Conservation (phyloP, 2,888 invertebrate genomes). For the Ophion ventricosus region DNA sequence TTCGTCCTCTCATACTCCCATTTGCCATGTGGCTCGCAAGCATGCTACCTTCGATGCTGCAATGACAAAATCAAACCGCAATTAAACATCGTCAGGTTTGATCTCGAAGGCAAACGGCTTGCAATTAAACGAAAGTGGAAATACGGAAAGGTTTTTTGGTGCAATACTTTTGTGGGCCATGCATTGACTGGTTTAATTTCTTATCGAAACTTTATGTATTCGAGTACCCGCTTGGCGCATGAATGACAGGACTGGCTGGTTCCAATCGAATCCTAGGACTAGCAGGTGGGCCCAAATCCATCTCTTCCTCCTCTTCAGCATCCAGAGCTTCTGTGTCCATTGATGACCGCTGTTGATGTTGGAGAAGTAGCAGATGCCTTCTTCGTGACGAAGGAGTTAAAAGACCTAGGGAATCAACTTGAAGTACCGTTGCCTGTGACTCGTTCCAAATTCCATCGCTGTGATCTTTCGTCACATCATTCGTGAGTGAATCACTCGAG, state of each 20-base stretch:
- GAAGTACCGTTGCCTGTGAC: slow-evolving; percentile 93
- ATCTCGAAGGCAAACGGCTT: not conserved
- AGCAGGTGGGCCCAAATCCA: slow-evolving; percentile 74
- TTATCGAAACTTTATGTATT: slow-evolving; percentile 67
- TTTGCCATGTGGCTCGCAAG: slow-evolving; percentile 70
- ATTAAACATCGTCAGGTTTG: slow-evolving; percentile 81
- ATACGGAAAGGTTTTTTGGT: too few species aligned
- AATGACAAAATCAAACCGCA: not conserved
- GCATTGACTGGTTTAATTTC: too few species aligned
- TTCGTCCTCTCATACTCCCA: slow-evolving; percentile 73
- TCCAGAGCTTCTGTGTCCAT: slow-evolving; percentile 93
- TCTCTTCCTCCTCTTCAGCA: slow-evolving; percentile 83
- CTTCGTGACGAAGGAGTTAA: slow-evolving; percentile 92
- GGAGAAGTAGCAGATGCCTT: slow-evolving; percentile 90
- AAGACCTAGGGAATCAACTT: slow-evolving; percentile 88
- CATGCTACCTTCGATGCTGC: slow-evolving; percentile 79
- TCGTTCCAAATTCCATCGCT: slow-evolving; percentile 96
- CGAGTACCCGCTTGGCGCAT: slow-evolving; percentile 74
- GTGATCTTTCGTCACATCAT: slow-evolving; percentile 91
- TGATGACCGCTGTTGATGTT: slow-evolving; percentile 94
- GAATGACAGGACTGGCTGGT: slow-evolving; percentile 76
- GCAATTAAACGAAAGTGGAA: too few species aligned
- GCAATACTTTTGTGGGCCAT: too few species aligned
- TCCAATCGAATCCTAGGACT: slow-evolving; percentile 80
- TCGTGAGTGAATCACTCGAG: slow-evolving; percentile 93